phyloP scores from a whole-genome alignment of 2,888 invertebrate genomes.

The Poecilus cupreus region DNA sequence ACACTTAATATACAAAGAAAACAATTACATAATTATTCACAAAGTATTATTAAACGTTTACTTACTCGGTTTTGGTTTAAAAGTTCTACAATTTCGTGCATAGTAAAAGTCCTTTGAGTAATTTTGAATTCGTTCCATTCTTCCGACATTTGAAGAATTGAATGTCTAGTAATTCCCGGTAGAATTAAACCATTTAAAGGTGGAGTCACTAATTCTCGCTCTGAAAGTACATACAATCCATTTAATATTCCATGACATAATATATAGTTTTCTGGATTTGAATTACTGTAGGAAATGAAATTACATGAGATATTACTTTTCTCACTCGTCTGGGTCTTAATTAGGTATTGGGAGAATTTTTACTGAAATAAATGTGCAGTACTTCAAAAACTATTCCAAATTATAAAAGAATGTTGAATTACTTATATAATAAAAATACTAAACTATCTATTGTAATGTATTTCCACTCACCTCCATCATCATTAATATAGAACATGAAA shows the following conservation, averaged over 20 bases:
- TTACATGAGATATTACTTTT: no score
- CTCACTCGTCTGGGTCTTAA: no score
- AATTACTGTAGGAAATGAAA: no score
- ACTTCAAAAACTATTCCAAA: no score
- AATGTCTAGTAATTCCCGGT: conserved; percentile 94
- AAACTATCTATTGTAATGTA: background rate
- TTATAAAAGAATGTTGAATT: background rate
- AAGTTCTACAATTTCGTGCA: conserved; percentile 85
- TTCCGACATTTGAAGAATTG: conserved; percentile 85
- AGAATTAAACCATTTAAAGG: conserved; percentile 95
- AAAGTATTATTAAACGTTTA: conserved; percentile 63
- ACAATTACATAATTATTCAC: background rate
- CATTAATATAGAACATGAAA: conserved; percentile 90
- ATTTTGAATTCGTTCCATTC: conserved; percentile 93
- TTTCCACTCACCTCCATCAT: conserved; percentile 85
- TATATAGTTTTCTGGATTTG: background rate
- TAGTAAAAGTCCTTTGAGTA: conserved; percentile 86
- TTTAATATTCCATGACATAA: background rate
- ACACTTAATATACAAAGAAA: background rate
- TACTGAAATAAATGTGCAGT: no score
- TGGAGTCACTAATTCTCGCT: conserved; percentile 93
- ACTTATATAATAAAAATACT: conserved; percentile 16
- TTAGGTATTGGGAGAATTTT: no score
- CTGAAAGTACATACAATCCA: conserved; percentile 74
- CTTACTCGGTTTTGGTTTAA: conserved; percentile 88